Base-by-base conservation (phyloP, 2,888 invertebrate genomes). In the Torymus auratus region DNA sequence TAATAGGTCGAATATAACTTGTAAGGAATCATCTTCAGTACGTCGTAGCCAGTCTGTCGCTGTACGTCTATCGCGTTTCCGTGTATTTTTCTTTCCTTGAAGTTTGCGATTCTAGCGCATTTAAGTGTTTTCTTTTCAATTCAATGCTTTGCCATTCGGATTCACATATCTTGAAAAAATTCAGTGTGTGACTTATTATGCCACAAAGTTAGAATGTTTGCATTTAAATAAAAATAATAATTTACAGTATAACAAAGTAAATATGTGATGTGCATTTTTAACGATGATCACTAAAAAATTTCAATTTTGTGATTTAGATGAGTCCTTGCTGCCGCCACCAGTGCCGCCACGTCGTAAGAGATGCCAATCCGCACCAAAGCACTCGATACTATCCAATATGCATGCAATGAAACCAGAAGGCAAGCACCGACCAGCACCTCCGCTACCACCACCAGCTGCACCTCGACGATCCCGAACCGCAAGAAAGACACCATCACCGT, bases 1-100 rank as follows among this genome's bases (percentile, higher is more conserved):
- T 78, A 69, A 82, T 83, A 85, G 84, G 85, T 85, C 83, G 85
- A 82, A 83, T 83, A 86, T 87, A 89, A 90, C 85, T 90, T 87
- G 85, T 90, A 90, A 83, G 90, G 90, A 86, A 89, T 90, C 90
- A 84, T 77, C 86, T 83, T 86, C 85, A 89, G 88, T 88, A 83
- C 81, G 84, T 86, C 84, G 82, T 86, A 85, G 84, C 84, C 87
- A 86, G 87, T 87, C 85, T 80, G 82, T 84, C 87, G 81, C 82
- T 83, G 86, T 83, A 83, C 84, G 85, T 86, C 83, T 82, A 81
- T 79, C 86, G 84, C 83, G 85, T 83, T 86, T 85, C 85, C 84
- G 83, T 80, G 83, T 83, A 76, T 50, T 73, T 65, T 14, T 20
- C 62, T 77, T 55, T 17, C 62, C 41, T 15, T 60, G 28, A 1